Evolutionary conservation across 2,888 invertebrate genomes (phyloP).

Genomic region (Macrosiphum euphorbiae): DNA sequence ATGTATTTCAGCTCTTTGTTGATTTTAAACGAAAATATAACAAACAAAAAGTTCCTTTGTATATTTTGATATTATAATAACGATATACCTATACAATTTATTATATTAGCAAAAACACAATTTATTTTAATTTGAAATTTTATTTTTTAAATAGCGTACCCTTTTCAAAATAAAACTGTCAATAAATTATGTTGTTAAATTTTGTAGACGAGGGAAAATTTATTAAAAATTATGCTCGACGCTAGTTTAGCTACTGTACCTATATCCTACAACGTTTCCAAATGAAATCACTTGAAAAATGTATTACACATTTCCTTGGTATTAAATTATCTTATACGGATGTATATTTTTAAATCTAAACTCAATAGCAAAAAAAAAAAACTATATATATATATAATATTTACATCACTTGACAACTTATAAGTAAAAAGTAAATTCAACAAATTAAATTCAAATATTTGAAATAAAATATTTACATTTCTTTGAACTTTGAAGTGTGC

Average conservation of each 20-base stretch:
- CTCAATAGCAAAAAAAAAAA: background rate
- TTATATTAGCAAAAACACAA: background rate
- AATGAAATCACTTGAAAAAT: background rate
- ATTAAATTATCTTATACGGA: background rate
- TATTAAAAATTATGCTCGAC: background rate
- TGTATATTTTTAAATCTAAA: background rate
- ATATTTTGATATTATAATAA: background rate
- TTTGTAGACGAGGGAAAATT: background rate
- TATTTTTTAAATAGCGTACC: background rate
- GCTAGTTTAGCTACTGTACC: background rate
- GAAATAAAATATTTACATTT: background rate
- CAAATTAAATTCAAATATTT: background rate
- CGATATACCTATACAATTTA: background rate
- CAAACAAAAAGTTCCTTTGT: background rate
- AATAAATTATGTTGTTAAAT: background rate
- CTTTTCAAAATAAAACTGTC: background rate
- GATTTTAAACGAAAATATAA: background rate
- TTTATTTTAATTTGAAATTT: background rate
- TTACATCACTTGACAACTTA: background rate
- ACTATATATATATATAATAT: background rate
- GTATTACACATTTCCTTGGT: background rate
- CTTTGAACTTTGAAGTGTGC: background rate
- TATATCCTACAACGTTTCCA: background rate
- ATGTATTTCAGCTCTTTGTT: background rate
- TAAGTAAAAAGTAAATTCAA: background rate